Conservation (phyloP, 1,140 invertebrate species). For the Trichonephila clavipes region DNA sequence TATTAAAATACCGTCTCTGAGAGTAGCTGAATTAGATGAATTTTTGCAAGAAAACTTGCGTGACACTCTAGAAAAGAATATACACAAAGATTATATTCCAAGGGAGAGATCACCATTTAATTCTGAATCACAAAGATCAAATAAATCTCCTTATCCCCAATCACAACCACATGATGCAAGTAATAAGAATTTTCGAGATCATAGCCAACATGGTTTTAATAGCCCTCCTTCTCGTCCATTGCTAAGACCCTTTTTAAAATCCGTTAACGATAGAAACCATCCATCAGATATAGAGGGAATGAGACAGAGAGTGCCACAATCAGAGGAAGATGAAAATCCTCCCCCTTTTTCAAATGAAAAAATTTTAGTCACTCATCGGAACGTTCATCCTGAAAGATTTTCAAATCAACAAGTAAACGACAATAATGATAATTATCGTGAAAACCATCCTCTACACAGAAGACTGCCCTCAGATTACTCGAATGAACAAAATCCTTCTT, state of each 20-base stretch:
- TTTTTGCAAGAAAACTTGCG: neutral
- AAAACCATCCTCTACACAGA: no score
- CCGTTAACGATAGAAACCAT: neutral
- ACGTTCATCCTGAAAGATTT: no score
- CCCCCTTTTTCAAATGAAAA: no score
- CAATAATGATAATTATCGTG: no score
- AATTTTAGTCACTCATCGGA: no score
- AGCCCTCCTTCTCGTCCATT: neutral
- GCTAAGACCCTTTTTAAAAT: neutral
- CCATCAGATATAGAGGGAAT: neutral
- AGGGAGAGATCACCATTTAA: neutral
- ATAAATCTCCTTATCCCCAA: neutral
- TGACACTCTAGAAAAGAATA: neutral
- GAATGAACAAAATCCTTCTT: neutral
- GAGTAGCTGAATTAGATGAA: neutral
- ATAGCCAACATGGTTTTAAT: neutral
- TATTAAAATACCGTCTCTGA: neutral
- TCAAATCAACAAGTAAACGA: no score
- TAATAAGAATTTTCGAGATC: neutral
- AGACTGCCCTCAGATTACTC: neutral
- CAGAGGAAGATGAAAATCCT: neutral
- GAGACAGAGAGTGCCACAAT: neutral
- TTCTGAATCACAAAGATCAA: neutral
- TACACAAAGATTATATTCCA: neutral
- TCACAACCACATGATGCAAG: neutral